Evolutionary conservation across 2,113 vertebrate genomes (phyloP).

Genomic region (Equus przewalskii): DNA sequence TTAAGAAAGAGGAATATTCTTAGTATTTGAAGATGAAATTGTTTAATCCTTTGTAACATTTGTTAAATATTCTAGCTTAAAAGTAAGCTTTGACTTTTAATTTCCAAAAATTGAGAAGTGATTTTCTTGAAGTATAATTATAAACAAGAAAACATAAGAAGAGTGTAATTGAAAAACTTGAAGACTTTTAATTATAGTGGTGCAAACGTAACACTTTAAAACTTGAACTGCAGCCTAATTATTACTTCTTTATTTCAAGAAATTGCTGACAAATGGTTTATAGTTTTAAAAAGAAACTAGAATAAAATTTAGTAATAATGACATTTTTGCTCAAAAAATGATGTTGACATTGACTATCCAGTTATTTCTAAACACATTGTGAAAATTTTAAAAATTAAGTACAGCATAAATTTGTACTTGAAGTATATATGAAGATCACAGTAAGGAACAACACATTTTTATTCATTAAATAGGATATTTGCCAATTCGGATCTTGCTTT

Average conservation of each 20-base stretch:
- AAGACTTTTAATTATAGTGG: conserved; percentile 69
- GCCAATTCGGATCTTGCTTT: conserved; percentile 70
- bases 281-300: conserved; percentile 15
- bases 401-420: neutral
- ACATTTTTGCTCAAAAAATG: neutral
- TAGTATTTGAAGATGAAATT: neutral
- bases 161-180: conserved; percentile 57
- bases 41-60: neutral
- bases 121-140: conserved; percentile 22
- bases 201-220: conserved; percentile 59
- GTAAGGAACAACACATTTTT: conserved; percentile 59
- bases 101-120: neutral
- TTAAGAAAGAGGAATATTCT: neutral
- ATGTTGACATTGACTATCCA: neutral
- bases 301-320: conserved; percentile 40
- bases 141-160: conserved; percentile 61
- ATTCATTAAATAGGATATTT: conserved; percentile 74
- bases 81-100: neutral
- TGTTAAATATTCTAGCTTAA: neutral
- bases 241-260: conserved; percentile 69
- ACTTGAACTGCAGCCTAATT: conserved; percentile 72
- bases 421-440: neutral
- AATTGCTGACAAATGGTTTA: conserved; percentile 56
- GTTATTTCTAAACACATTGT: neutral
- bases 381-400: neutral